Conservation (phyloP, 2,113 vertebrate genomes). For the Lepus americanus region DNA sequence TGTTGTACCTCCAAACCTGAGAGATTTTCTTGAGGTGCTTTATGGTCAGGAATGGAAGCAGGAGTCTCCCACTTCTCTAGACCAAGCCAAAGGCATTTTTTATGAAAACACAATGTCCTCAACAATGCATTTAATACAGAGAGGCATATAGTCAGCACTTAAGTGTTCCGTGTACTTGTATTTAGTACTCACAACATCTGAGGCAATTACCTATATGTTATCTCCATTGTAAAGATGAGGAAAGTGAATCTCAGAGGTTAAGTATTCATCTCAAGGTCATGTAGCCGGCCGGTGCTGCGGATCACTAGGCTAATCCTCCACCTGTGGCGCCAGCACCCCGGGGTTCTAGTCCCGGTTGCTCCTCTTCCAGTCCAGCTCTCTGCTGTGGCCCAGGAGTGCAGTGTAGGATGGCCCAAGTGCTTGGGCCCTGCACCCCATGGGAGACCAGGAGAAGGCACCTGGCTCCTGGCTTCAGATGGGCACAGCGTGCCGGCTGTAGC, state of each 20-base stretch:
- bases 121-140: background rate
- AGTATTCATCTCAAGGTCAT: background rate
- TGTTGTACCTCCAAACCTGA: background rate
- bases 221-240: slow-evolving; percentile 14
- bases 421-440: no score
- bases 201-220: background rate
- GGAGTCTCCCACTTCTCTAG: background rate
- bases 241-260: slow-evolving; percentile 33
- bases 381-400: no score
- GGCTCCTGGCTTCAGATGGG: no score
- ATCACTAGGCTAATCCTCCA: no score
- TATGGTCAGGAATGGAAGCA: background rate
- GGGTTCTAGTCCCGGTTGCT: no score
- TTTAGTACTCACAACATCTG: background rate
- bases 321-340: no score
- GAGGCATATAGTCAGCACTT: background rate
- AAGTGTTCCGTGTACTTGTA: background rate
- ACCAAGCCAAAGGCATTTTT: background rate
- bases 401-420: no score
- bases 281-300: no score
- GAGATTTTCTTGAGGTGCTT: background rate
- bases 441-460: no score
- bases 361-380: no score
- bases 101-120: background rate
- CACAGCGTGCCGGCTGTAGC: no score